These are phyloP conservation scores for Apaloderma vittatum DNA, from an alignment of 2,113 vertebrate genomes.

Conservation along the genomic window DNA sequence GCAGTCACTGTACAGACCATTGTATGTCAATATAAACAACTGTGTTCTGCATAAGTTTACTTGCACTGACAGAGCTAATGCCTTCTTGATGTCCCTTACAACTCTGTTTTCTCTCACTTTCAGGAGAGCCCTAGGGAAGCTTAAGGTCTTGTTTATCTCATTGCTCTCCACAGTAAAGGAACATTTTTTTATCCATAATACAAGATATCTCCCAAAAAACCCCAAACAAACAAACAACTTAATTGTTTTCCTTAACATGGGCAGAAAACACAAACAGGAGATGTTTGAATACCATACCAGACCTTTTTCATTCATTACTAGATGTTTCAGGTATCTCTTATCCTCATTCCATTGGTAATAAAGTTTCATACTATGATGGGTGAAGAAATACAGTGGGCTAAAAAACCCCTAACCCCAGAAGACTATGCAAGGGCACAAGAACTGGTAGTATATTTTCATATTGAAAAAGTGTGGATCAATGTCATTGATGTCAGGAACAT, in stretches of 20 bases:
- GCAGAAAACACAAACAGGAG: neutral
- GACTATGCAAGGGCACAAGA: neutral
- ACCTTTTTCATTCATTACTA: neutral
- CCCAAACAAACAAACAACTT: neutral
- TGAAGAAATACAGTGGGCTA: neutral
- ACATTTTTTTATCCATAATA: neutral
- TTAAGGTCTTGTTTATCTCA: neutral
- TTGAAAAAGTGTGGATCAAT: neutral
- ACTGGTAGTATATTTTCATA: neutral
- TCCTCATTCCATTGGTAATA: neutral
- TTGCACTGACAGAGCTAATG: neutral
- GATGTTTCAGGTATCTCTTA: neutral
- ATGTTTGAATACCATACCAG: neutral
- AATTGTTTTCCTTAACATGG: neutral
- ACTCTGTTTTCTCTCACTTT: neutral
- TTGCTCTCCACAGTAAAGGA: neutral
- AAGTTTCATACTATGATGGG: neutral
- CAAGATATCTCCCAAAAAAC: neutral
- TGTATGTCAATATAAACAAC: accelerated
- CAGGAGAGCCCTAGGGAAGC: neutral
- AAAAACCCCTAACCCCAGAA: neutral
- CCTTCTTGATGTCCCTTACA: neutral
- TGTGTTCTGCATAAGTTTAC: neutral
- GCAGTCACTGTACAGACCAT: neutral
- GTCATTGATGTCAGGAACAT: neutral